A percentile compares a stretch with the other conserved stretches of the same genome.
These are phyloP conservation scores for Mormyrus proboscirostris DNA, from an alignment of 2,797 vertebrate species.

Conservation along the genomic window DNA sequence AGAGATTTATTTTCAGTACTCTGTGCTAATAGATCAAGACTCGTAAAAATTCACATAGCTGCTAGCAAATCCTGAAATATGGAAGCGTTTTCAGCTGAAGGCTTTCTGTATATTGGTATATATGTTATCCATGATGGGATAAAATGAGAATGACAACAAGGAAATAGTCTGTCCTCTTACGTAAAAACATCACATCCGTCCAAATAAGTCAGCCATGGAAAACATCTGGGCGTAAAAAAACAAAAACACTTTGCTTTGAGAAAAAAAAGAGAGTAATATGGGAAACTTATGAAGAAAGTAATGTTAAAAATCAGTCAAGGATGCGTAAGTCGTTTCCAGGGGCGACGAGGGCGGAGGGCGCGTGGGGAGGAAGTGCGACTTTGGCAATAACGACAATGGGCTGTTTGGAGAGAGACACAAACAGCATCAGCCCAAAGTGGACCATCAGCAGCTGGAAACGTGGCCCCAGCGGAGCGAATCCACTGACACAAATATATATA, in stretches of 20 bases:
- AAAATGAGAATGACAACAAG: background rate
- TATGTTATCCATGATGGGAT: background rate
- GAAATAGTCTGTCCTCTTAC: background rate
- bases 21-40: background rate
- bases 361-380: background rate
- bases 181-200: background rate
- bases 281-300: background rate
- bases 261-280: background rate
- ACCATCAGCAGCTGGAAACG: background rate
- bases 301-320: background rate
- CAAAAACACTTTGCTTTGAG: background rate
- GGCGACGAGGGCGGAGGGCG: background rate
- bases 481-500: background rate
- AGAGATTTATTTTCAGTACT: constrained; percentile 8
- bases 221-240: background rate
- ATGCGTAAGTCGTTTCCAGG: background rate
- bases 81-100: background rate
- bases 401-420: background rate
- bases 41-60: background rate
- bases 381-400: background rate
- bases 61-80: background rate
- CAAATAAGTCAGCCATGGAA: background rate
- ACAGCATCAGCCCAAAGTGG: background rate
- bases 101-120: constrained; percentile 1
- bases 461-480: background rate